phyloP scores from a whole-genome alignment of 1,140 invertebrate genomes.

The Aphis gossypii region DNA sequence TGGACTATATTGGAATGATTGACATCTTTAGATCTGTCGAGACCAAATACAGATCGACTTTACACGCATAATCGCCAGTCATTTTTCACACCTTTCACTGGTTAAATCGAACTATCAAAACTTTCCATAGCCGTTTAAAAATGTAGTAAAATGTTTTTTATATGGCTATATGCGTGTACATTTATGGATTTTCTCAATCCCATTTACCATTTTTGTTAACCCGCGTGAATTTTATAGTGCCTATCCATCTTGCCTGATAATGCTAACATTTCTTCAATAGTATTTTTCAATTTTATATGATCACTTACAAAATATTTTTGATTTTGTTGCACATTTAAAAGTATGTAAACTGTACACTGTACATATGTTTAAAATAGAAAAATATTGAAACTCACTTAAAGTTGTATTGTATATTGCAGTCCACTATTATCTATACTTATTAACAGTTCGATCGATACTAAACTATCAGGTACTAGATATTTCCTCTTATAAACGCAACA shows the following conservation, averaged over 20 bases:
- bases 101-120: neutral
- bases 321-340: neutral
- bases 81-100: slow-evolving; percentile 28
- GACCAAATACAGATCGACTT: neutral
- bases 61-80: no score
- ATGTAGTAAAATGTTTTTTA: neutral
- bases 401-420: neutral
- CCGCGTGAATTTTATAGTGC: neutral
- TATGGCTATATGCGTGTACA: neutral
- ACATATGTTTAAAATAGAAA: neutral
- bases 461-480: neutral
- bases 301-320: neutral
- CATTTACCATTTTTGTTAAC: neutral
- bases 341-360: neutral
- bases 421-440: neutral
- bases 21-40: slow-evolving; percentile 29
- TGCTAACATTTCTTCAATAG: neutral
- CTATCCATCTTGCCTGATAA: neutral
- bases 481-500: neutral
- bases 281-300: neutral
- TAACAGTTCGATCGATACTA: neutral
- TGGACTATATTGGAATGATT: neutral
- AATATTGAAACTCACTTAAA: neutral
- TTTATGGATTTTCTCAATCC: neutral
- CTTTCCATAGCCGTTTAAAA: neutral